phyloP scores from a whole-genome alignment of 2,797 vertebrate species.

The Dryobates pubescens region DNA sequence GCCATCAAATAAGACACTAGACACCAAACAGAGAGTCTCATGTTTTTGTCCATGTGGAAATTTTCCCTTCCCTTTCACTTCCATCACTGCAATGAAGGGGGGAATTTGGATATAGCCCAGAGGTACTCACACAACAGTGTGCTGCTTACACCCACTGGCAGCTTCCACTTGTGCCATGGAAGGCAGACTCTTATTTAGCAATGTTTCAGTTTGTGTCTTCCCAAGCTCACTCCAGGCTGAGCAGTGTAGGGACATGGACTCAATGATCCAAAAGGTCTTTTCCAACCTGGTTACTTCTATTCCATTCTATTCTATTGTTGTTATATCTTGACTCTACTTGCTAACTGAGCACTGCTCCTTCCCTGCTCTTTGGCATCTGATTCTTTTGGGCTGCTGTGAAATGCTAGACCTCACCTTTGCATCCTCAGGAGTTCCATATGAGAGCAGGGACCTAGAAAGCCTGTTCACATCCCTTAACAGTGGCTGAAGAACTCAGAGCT shows the following conservation, averaged over 20 bases:
- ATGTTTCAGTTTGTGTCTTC: neutral
- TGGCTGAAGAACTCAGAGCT: neutral
- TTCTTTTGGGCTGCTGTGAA: neutral
- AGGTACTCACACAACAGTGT: neutral
- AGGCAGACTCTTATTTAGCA: neutral
- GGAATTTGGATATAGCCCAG: neutral
- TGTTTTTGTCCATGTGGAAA: neutral
- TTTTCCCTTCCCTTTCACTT: neutral
- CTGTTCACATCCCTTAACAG: rapidly evolving
- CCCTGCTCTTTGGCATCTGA: neutral
- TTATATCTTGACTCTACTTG: neutral
- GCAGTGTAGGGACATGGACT: neutral
- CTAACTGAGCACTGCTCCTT: neutral
- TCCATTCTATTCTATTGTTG: too few species aligned
- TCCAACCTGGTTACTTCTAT: too few species aligned
- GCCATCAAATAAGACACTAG: neutral
- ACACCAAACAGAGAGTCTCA: neutral
- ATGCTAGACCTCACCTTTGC: neutral
- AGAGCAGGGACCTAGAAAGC: neutral
- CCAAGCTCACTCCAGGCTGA: neutral
- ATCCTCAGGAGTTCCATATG: rapidly evolving
- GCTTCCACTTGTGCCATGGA: neutral
- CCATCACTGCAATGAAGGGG: neutral
- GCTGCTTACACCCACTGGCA: rapidly evolving
- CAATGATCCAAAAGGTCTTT: too few species aligned